phyloP scores from a whole-genome alignment of 1,140 invertebrate species.

The Paraescarpia echinospica region DNA sequence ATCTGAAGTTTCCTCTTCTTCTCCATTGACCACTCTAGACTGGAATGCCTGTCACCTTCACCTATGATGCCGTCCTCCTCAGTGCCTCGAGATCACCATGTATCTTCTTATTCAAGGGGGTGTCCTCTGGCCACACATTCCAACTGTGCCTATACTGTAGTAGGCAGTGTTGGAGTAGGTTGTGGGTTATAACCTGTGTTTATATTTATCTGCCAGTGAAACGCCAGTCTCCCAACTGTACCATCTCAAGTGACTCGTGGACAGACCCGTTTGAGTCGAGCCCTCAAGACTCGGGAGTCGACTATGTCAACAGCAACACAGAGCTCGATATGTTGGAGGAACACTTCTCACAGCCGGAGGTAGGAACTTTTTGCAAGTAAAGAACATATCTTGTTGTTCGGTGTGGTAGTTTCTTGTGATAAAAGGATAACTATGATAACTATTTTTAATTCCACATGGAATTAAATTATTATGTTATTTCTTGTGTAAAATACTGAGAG shows the following conservation, averaged over 20 bases:
- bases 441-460: not conserved
- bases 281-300: not conserved
- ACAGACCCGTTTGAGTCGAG: not conserved
- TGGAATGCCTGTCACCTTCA: too few species aligned
- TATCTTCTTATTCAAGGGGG: too few species aligned
- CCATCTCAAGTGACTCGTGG: not conserved
- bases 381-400: not conserved
- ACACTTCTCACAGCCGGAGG: slow-evolving; percentile 13
- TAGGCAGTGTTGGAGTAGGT: too few species aligned
- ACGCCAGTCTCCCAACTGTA: not conserved
- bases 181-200: not conserved
- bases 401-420: not conserved
- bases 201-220: not conserved
- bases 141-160: too few species aligned
- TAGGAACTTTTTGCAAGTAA: not conserved
- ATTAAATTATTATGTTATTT: not conserved
- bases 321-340: not conserved
- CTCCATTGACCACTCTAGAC: too few species aligned
- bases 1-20: too few species aligned
- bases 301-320: not conserved
- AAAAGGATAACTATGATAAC: not conserved
- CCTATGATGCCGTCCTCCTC: too few species aligned
- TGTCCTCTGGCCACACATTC: too few species aligned
- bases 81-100: too few species aligned
- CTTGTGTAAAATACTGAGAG: not conserved